Percentiles rank a stretch among this genome's conserved stretches.
phyloP scores from a whole-genome alignment of 1,140 invertebrate species.

The Telenomus remus region DNA sequence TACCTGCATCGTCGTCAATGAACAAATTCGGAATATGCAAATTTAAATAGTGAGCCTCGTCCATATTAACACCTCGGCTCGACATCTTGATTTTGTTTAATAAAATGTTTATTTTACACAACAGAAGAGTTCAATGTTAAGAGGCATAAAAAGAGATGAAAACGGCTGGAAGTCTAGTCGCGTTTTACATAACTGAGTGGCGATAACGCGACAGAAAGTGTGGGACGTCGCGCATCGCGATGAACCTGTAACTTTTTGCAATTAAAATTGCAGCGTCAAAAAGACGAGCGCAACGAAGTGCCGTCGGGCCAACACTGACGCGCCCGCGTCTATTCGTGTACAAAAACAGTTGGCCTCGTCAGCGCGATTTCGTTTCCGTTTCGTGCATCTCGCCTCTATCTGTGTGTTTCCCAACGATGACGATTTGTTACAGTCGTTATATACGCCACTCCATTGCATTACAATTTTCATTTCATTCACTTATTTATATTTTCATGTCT shows the following conservation, averaged over 20 bases:
- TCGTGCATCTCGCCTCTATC: neutral
- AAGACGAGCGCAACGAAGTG: conserved; percentile 7
- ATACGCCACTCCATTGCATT: neutral
- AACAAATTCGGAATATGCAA: conserved; percentile 63
- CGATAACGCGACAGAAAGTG: conserved; percentile 3
- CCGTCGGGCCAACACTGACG: conserved; percentile 14
- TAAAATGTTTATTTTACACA: neutral
- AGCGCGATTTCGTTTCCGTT: conserved; percentile 6
- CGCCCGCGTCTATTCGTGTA: conserved; percentile 24
- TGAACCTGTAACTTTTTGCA: neutral
- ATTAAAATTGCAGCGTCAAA: conserved; percentile 6
- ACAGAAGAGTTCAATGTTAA: too few species aligned
- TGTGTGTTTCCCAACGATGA: conserved; percentile 1
- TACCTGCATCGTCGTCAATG: conserved; percentile 66
- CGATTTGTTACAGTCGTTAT: neutral
- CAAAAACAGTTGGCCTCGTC: conserved; percentile 32
- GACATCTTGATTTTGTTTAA: conserved; percentile 64
- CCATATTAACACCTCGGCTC: conserved; percentile 68
- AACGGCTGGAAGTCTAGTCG: neutral
- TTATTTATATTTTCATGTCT: too few species aligned
- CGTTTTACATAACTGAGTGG: conserved; percentile 31
- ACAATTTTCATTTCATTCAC: too few species aligned
- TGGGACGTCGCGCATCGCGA: neutral
- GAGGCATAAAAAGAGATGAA: neutral
- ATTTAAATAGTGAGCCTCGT: conserved; percentile 59